Evolutionary conservation across 2,888 invertebrate species (phyloP).

Genomic region (Zaprionus lineosus): DNA sequence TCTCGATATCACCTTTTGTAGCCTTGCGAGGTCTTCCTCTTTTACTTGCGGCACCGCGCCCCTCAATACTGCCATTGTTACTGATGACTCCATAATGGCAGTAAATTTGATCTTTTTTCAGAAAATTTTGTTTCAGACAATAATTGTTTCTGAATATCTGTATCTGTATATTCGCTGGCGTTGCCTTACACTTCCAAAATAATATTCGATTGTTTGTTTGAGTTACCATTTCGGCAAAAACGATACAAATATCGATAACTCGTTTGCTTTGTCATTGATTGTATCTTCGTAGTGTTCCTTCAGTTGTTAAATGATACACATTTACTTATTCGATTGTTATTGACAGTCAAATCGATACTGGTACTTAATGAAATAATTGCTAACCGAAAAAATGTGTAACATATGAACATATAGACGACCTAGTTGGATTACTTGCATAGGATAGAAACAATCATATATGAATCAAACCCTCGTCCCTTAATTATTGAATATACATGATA

Average conservation of each 20-base stretch:
- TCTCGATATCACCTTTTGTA: conserved; percentile 2
- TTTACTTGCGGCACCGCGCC: background rate
- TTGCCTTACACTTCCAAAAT: background rate
- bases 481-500: too few species aligned
- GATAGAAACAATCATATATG: too few species aligned
- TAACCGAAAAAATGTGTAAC: too few species aligned
- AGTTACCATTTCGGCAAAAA: conserved; percentile 22
- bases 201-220: conserved; percentile 26
- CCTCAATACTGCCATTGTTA: background rate
- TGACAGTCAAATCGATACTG: too few species aligned
- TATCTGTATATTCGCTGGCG: background rate
- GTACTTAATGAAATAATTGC: too few species aligned
- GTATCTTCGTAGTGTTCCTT: too few species aligned
- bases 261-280: conserved; percentile 23
- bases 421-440: too few species aligned
- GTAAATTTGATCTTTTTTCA: background rate
- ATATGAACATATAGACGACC: too few species aligned
- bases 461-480: too few species aligned
- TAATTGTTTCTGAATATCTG: background rate
- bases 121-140: background rate
- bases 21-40: conserved; percentile 2
- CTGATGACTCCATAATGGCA: background rate
- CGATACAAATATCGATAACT: conserved; percentile 38
- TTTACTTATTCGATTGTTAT: too few species aligned
- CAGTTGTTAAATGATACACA: too few species aligned